Base-by-base conservation (phyloP, 2,113 vertebrate species). In the Peromyscus leucopus region DNA sequence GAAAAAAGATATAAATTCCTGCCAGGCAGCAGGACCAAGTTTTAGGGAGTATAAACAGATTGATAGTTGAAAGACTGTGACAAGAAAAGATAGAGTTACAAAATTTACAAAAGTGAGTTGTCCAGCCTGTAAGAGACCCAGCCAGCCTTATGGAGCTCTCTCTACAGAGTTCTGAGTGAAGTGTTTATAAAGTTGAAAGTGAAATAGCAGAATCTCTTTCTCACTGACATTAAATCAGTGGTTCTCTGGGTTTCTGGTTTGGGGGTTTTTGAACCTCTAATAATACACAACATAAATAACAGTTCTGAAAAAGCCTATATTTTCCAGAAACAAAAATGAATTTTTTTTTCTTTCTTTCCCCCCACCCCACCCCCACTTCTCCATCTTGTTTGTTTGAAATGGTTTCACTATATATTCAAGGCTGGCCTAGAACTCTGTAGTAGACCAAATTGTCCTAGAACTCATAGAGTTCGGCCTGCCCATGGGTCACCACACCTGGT, bases 11-110 rank as follows among this genome's bases (percentile, higher is more conserved):
- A 31, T 39, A 96, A 59, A 91, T 91, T 96, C 39, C 91, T 91
- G 71, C 15, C 21, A 79, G 94, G 74, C 93, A 78, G 7, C 21
- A 69, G 22, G 33, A n/a, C n/a, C 74, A 93, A 72, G 26, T n/a
- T 92, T 95, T 82, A 67, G 63, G 87, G 63, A 91, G 46, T 83
- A 79, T 85, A 71, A 93, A 69, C 11, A 97, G 91, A 92, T 33
- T 85, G 36, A 79, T 42, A 71, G 33, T 83, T 74, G 21, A 96
- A 96, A 96, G 63, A 74, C 89, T 94, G 71, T 92, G 75, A 96
- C 51, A 26, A 85, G 71, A 24, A 13, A 76, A 89, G 72, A 79
- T 1, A 79, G 22, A 31, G 36, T 76, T 89, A 86, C 79, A 28
- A 74, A 57, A 33, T 92, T 82, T 92, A 86, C 17, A 92, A 95